Conservation (phyloP, 2,113 vertebrate species). For the Pogona vitticeps region DNA sequence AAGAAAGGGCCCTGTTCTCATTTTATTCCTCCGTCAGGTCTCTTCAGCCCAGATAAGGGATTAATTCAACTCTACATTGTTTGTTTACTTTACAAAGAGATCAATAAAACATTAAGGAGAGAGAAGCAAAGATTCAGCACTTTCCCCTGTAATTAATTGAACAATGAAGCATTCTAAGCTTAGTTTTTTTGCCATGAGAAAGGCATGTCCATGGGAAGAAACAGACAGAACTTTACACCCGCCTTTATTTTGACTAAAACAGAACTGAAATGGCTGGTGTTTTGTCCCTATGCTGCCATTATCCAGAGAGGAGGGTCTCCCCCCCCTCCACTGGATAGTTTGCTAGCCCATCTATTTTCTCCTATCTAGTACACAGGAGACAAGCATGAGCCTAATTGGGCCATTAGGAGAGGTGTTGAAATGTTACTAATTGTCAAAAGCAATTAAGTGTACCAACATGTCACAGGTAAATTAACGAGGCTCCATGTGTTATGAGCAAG, state of each 20-base stretch:
- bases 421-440: slow-evolving; percentile 84
- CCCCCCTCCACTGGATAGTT: neutral
- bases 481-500: slow-evolving; percentile 69
- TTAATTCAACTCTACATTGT: neutral
- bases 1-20: neutral
- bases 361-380: slow-evolving; percentile 54
- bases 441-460: slow-evolving; percentile 83
- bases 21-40: accelerated
- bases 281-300: slow-evolving; percentile 7
- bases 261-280: slow-evolving; percentile 9
- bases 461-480: slow-evolving; percentile 81
- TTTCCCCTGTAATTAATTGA: slow-evolving; percentile 58
- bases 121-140: slow-evolving; percentile 54
- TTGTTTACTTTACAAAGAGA: slow-evolving; percentile 48
- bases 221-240: slow-evolving; percentile 11
- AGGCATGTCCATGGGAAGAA: slow-evolving; percentile 48
- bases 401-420: slow-evolving; percentile 81
- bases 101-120: slow-evolving; percentile 35
- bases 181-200: slow-evolving; percentile 30
- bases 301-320: slow-evolving; percentile 10
- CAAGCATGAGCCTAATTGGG: slow-evolving; percentile 75
- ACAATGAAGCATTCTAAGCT: neutral
- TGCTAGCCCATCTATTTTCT: slow-evolving; percentile 73
- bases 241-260: neutral
- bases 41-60: neutral